Evolutionary conservation across 2,888 invertebrate species (phyloP).

Genomic region (Scaptomyza tumidula): DNA sequence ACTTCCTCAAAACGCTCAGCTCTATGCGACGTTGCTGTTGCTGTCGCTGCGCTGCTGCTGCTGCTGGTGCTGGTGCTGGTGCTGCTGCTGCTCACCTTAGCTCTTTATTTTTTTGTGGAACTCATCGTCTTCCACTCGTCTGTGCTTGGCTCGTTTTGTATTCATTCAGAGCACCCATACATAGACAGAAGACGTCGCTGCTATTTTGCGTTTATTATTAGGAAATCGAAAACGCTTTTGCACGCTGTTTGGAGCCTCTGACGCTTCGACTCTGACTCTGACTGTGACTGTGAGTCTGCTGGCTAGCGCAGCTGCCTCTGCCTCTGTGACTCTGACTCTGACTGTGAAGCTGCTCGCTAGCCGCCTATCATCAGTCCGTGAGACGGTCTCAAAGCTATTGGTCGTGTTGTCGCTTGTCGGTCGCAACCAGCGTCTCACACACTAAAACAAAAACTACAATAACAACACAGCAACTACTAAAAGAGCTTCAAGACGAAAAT

Average conservation of each 20-base stretch:
- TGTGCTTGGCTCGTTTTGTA: constrained; percentile 61
- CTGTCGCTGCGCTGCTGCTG: constrained; percentile 7
- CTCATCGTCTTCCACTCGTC: constrained; percentile 59
- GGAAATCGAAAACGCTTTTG: constrained; percentile 76
- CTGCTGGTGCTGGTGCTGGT: constrained; percentile 19
- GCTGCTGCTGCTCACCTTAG: constrained; percentile 8
- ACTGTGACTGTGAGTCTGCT: constrained; percentile 7
- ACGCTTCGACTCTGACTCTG: constrained; percentile 35
- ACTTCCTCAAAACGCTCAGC: constrained; percentile 56
- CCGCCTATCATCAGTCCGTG: constrained; percentile 81
- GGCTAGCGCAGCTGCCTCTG: constrained; percentile 30
- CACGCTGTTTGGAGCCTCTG: constrained; percentile 34
- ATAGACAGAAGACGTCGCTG: constrained; percentile 64
- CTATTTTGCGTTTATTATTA: constrained; percentile 80
- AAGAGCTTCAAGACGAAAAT: constrained; percentile 21
- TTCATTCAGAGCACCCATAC: constrained; percentile 80
- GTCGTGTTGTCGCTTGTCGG: constrained; percentile 80
- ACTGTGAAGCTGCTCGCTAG: constrained; percentile 66
- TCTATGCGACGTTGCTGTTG: constrained; percentile 13
- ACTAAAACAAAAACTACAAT: constrained; percentile 17
- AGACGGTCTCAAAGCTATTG: constrained; percentile 82
- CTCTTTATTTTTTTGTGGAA: constrained; percentile 40
- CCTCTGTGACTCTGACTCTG: constrained; percentile 38
- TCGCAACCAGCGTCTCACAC: constrained; percentile 49
- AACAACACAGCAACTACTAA: constrained; percentile 17